These are phyloP conservation scores for Sinopyrophorus schimmeli DNA, from an alignment of 2,888 invertebrate genomes.

Conservation along the genomic window DNA sequence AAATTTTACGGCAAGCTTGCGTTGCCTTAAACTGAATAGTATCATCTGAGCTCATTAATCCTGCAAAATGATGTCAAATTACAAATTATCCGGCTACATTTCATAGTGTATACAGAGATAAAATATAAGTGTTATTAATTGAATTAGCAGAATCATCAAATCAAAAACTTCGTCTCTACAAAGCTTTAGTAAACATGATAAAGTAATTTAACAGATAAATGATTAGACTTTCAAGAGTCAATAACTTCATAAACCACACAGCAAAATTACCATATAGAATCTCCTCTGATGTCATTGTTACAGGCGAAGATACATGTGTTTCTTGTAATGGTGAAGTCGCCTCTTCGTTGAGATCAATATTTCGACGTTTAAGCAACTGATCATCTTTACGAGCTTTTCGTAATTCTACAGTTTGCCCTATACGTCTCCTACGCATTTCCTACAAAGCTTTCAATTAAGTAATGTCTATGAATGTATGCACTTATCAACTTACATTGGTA, in stretches of 20 bases:
- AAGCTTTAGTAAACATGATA: too few relatives aligned
- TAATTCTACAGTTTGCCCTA: constrained; percentile 86
- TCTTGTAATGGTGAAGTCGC: constrained; percentile 60
- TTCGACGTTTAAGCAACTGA: constrained; percentile 87
- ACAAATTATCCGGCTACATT: too few relatives aligned
- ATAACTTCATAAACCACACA: too few relatives aligned
- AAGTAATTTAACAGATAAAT: too few relatives aligned
- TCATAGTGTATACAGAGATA: too few relatives aligned
- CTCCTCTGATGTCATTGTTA: constrained; percentile 67
- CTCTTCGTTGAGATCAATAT: constrained; percentile 67
- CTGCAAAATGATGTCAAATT: too few relatives aligned
- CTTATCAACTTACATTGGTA: constrained; percentile 63
- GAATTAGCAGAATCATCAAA: too few relatives aligned
- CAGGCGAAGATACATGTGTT: constrained; percentile 52
- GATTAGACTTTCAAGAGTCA: too few relatives aligned
- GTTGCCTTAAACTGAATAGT: constrained; percentile 69
- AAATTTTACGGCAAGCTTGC: constrained; percentile 81
- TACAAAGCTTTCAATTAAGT: constrained; percentile 45
- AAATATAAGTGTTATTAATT: too few relatives aligned
- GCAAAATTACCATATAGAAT: constrained; percentile 66
- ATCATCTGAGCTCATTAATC: constrained; percentile 69
- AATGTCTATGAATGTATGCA: too few relatives aligned
- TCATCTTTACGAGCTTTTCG: constrained; percentile 94
- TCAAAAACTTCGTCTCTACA: too few relatives aligned
- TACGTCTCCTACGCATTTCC: constrained; percentile 88